Percentiles rank a stretch among this genome's conserved stretches.
These are phyloP conservation scores for Streblospio benedicti DNA, from an alignment of 1,140 invertebrate species.

Conservation along the genomic window DNA sequence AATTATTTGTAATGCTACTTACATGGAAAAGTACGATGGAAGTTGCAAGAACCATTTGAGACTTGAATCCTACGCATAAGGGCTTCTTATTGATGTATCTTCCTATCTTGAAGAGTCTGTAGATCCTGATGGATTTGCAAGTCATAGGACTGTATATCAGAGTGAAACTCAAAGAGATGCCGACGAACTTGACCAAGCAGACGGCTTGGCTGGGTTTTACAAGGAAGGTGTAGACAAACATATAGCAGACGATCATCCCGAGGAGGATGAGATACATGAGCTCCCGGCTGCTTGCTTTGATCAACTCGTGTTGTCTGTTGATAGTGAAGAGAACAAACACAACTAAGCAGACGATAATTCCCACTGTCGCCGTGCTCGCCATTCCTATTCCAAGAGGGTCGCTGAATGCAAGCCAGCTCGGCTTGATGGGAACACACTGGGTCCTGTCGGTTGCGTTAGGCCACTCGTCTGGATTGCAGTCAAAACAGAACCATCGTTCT, in stretches of 20 bases:
- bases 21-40: neutral
- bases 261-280: slow-evolving; percentile 75
- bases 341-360: too few relatives aligned
- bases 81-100: neutral
- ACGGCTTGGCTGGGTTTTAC: slow-evolving; percentile 50
- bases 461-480: too few relatives aligned
- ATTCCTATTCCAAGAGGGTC: too few relatives aligned
- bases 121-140: slow-evolving; percentile 80
- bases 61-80: neutral
- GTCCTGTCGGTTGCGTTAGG: too few relatives aligned
- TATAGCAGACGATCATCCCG: slow-evolving; percentile 80
- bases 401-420: too few relatives aligned
- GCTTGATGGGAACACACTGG: too few relatives aligned
- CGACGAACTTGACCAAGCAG: slow-evolving; percentile 47
- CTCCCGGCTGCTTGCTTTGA: slow-evolving; percentile 78
- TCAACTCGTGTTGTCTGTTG: too few relatives aligned
- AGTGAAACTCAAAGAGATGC: slow-evolving; percentile 79
- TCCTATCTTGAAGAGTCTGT: slow-evolving; percentile 78
- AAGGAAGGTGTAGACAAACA: slow-evolving; percentile 74
- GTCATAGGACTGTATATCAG: slow-evolving; percentile 80
- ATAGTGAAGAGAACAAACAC: too few relatives aligned
- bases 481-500: too few relatives aligned
- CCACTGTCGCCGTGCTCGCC: too few relatives aligned
- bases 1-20: too few relatives aligned
- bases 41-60: slow-evolving; percentile 2